These are phyloP conservation scores for Orchestia grillus DNA, from an alignment of 1,140 invertebrate genomes.

Conservation along the genomic window DNA sequence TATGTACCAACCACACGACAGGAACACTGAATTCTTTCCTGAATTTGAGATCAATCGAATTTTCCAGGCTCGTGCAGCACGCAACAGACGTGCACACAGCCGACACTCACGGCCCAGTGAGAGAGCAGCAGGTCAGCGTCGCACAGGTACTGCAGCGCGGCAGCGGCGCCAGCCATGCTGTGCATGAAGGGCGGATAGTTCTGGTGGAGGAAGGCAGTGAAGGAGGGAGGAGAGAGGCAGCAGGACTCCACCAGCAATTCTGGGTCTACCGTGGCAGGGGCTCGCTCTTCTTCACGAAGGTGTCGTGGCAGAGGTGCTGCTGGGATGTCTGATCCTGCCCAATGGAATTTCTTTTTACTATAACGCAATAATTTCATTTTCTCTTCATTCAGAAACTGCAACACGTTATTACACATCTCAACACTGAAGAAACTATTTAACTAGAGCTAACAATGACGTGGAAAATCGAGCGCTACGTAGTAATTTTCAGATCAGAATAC, in stretches of 20 bases:
- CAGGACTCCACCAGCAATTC: neutral
- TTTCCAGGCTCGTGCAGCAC: neutral
- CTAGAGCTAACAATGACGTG: neutral
- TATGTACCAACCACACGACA: neutral
- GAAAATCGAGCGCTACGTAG: neutral
- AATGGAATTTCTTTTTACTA: neutral
- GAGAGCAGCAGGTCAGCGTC: neutral
- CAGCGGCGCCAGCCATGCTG: neutral
- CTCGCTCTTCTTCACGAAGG: conserved; percentile 28
- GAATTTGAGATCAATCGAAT: neutral
- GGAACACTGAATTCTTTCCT: neutral
- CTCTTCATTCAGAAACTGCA: neutral
- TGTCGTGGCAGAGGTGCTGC: neutral
- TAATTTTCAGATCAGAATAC: neutral
- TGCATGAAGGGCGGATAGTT: conserved; percentile 37
- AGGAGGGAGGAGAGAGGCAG: conserved; percentile 16
- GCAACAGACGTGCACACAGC: neutral
- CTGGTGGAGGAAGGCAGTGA: conserved; percentile 37
- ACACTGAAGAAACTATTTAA: neutral
- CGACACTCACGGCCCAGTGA: neutral
- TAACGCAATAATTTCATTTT: neutral
- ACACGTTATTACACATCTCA: neutral
- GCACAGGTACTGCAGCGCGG: conserved; percentile 24
- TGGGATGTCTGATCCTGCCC: neutral
- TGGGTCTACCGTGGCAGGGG: conserved; percentile 30